Conservation (phyloP, 2,888 invertebrate species). For the Lasioglossum villosulum region DNA sequence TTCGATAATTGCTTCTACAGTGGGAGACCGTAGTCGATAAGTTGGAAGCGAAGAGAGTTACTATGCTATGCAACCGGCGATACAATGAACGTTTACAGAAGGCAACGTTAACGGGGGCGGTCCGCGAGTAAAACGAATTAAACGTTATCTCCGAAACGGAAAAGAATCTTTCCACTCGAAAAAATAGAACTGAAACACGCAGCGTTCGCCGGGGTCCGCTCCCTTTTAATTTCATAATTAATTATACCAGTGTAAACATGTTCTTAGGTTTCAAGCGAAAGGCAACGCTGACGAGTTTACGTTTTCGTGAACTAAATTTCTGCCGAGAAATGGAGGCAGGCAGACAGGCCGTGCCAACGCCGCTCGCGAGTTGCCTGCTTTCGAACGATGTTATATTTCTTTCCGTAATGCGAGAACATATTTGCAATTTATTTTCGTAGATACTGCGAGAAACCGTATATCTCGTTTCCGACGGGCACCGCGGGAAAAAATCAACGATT, state of each 20-base stretch:
- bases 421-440: slow-evolving; percentile 22
- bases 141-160: slow-evolving; percentile 33
- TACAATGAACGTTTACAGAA: not conserved
- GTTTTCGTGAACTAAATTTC: slow-evolving; percentile 36
- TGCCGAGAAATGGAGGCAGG: slow-evolving; percentile 12
- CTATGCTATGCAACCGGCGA: not conserved
- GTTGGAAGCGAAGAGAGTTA: not conserved
- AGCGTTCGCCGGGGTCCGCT: not conserved
- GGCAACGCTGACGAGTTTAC: slow-evolving; percentile 30
- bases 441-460: slow-evolving; percentile 8
- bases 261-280: slow-evolving; percentile 51
- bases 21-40: not conserved
- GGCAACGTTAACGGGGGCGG: slow-evolving; percentile 17
- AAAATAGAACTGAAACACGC: slow-evolving; percentile 40
- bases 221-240: slow-evolving; percentile 40
- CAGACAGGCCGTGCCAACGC: not conserved
- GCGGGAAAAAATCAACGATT: not conserved
- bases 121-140: slow-evolving; percentile 56
- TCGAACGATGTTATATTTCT: slow-evolving; percentile 9
- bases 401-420: not conserved
- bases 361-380: slow-evolving; percentile 9
- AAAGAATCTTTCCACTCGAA: slow-evolving; percentile 39
- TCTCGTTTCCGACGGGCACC: not conserved
- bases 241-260: slow-evolving; percentile 46
- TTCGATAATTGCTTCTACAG: not conserved